Evolutionary conservation across 2,113 vertebrate species (phyloP).

Genomic region (Ursus arctos): DNA sequence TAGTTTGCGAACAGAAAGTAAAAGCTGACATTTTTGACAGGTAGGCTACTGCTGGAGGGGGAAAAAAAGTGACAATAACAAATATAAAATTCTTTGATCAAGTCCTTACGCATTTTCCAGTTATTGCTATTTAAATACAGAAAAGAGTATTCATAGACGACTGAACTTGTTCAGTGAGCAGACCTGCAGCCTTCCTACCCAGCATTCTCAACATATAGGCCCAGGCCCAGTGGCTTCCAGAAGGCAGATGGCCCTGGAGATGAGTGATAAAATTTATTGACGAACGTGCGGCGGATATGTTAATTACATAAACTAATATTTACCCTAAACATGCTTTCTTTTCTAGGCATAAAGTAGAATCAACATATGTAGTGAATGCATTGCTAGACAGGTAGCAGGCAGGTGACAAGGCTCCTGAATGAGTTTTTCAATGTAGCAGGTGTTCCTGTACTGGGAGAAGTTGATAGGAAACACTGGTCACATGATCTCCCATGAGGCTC

Average conservation of each 20-base stretch:
- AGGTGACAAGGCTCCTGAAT: background rate
- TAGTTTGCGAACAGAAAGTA: conserved; percentile 2
- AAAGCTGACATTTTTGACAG: conserved; percentile 31
- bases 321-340: conserved; percentile 36
- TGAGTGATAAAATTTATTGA: conserved; percentile 6
- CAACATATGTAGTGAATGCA: background rate
- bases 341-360: conserved; percentile 42
- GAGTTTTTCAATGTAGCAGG: background rate
- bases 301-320: conserved; percentile 59
- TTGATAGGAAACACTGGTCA: background rate
- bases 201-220: background rate
- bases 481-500: background rate
- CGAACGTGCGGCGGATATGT: background rate
- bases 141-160: background rate
- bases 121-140: background rate
- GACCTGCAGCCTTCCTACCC: background rate
- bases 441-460: background rate
- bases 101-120: background rate
- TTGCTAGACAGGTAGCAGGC: background rate
- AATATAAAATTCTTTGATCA: conserved; percentile 54
- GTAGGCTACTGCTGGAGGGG: background rate
- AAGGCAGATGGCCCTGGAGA: background rate
- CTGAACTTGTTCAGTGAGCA: background rate
- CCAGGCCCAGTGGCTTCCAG: background rate
- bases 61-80: background rate